Evolutionary conservation across 2,797 vertebrate species (phyloP), one percentile per base, ranked within the genome.

Genomic region (Sylvia borin): DNA sequence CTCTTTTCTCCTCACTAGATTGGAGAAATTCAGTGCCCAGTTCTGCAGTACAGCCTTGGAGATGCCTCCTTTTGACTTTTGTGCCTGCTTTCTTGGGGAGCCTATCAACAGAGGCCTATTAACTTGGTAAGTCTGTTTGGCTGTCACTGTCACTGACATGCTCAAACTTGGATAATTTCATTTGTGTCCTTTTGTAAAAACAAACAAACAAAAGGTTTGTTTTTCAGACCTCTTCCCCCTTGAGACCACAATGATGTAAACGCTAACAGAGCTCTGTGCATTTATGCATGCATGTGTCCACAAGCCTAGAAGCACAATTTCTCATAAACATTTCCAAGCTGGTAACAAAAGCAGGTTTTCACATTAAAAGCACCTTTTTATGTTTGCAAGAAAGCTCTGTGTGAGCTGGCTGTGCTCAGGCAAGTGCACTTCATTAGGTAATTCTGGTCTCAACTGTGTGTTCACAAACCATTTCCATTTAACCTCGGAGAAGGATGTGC

Each of bases 361-460:
- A 55, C 43, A 53, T 92, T 92, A 88, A 95, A 93, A 92, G 65
- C 61, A 66, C 42, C 74, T 88, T 93, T 90, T 79, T 64, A 57
- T 57, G 48, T 90, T 94, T 7, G 8, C 17, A 40, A 83, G 85
- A 78, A 65, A 91, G 45, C 3, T 2, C 48, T 91, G n/a, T 57
- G 43, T 76, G 90, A 79, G 84, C 71, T 75, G 82, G 50, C 55
- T 85, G 55, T 85, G 48, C 86, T 93, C 42, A 75, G 85, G 92
- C 83, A 85, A 88, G 92, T 86, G 65, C 76, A 87, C 91, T 94
- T 95, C 73, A 79, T 95, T 95, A 94, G 85, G 80, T 85, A 93
- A 93, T 96, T 90, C 58, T 83, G 82, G 82, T 95, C 62, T 90
- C 89, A 73, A 5, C 91, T 95, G 73, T 75, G 54, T 77, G 66